Conservation (phyloP, 2,888 invertebrate genomes). For the Caenorhabditis afra region DNA sequence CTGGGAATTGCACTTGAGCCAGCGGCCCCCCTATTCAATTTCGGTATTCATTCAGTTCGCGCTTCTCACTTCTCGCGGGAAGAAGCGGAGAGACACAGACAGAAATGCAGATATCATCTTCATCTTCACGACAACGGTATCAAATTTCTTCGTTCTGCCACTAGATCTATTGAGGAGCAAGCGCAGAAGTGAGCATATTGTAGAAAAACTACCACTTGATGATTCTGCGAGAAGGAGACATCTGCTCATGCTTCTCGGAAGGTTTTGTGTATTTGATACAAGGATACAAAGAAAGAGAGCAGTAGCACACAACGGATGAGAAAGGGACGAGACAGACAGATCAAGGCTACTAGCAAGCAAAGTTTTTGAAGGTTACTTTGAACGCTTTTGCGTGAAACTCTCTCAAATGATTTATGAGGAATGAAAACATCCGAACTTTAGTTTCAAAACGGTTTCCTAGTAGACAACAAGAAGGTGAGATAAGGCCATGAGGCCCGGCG, state of each 20-base stretch:
- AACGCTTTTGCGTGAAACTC: no score
- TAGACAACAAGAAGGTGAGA: slow-evolving; percentile 5
- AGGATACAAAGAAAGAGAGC: no score
- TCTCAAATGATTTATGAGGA: no score
- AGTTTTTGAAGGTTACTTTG: no score
- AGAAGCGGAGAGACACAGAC: slow-evolving; percentile 1
- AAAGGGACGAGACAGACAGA: no score
- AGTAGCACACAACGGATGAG: no score
- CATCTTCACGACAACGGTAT: slow-evolving; percentile 30
- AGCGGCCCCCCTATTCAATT: slow-evolving; percentile 20
- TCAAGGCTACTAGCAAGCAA: no score
- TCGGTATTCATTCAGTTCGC: slow-evolving; percentile 33
- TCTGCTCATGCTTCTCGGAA: not conserved
- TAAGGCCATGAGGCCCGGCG: not conserved
- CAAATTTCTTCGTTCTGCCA: slow-evolving; percentile 37
- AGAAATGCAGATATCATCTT: slow-evolving; percentile 36
- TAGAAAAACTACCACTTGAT: slow-evolving; percentile 38
- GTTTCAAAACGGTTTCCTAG: no score
- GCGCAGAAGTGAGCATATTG: not conserved
- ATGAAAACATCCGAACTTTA: no score
- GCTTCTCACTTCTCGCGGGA: no score
- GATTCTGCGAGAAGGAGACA: slow-evolving; percentile 13
- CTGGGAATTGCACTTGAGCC: no score
- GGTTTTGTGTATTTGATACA: no score
- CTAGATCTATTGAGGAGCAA: slow-evolving; percentile 1